Percentiles rank a stretch among this genome's conserved stretches.
Evolutionary conservation across 2,113 vertebrate species (phyloP).

Genomic region (Ceratotherium simum): DNA sequence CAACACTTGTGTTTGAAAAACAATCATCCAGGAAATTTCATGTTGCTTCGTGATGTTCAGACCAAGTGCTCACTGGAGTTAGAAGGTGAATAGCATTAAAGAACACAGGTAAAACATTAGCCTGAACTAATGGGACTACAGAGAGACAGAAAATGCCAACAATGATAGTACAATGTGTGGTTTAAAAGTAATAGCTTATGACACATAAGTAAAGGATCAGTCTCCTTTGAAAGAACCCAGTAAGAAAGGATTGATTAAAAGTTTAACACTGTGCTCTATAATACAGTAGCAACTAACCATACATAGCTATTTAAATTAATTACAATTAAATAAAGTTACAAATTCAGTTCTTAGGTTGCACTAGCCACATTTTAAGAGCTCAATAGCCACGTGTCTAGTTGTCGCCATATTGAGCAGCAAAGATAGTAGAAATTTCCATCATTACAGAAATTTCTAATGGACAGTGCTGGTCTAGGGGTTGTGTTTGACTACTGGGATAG

Average conservation of each 20-base stretch:
- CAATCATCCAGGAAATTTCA: slow-evolving; percentile 67
- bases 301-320: neutral
- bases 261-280: neutral
- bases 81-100: neutral
- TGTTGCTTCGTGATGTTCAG: neutral
- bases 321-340: neutral
- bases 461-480: neutral
- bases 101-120: neutral
- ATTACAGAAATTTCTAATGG: neutral
- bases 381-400: neutral
- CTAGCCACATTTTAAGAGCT: neutral
- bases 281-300: neutral
- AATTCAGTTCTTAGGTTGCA: neutral
- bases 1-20: slow-evolving; percentile 70
- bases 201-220: neutral
- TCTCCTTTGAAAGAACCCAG: neutral
- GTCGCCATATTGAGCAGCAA: neutral
- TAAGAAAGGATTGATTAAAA: neutral
- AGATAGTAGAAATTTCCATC: neutral
- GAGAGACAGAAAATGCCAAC: neutral
- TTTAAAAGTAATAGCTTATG: neutral
- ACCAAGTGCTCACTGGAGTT: neutral
- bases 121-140: neutral
- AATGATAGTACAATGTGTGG: neutral
- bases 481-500: neutral